Base-by-base conservation (phyloP, 2,888 invertebrate genomes). In the Antheraea yamamai region DNA sequence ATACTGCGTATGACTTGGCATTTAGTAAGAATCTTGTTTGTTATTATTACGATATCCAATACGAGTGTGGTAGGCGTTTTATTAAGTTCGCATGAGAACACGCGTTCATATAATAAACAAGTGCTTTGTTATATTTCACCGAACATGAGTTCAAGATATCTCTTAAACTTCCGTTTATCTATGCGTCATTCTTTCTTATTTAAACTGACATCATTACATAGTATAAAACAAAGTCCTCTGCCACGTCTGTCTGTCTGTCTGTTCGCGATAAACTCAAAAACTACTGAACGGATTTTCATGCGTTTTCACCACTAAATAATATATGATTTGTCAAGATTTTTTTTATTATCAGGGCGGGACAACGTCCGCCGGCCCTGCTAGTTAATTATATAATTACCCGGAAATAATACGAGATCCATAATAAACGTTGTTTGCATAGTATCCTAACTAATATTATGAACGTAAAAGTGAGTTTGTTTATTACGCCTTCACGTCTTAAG, bases 1-100 rank as follows among this genome's bases (percentile, higher is more conserved):
- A 82, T 80, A 79, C 23, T 70, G 35, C 8, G 20, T 23, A 74
- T 72, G 72, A 72, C 20, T 26, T 2, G 18, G 58, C 6, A 30
- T 61, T 58, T 74, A 47, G 61, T 47, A 71, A 74, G 52, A 70
- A n/a, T 12, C 20, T 23, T 30, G 70, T 23, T 74, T 70, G 70
- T 70, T 70, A 70, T 39, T 20, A 26, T 20, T 55, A 16, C 55
- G 18, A 71, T 35, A 23, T 55, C 35, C 39, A 35, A 7, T 14
- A 6, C 35, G 18, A 61, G 23, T 23, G 23, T 12, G 10, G 61
- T 61, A 61, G 61, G 23, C 61, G 23, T 61, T 61, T 61, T 61
- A 61, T 61, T 12, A 61, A 61, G 55, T 55, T 55, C 55, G 20
- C 20, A 20, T 18, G 55, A 55, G 55, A 20, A 55, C 55, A 20